Evolutionary conservation across 2,113 vertebrate species (phyloP).

Genomic region (Empidonax traillii): DNA sequence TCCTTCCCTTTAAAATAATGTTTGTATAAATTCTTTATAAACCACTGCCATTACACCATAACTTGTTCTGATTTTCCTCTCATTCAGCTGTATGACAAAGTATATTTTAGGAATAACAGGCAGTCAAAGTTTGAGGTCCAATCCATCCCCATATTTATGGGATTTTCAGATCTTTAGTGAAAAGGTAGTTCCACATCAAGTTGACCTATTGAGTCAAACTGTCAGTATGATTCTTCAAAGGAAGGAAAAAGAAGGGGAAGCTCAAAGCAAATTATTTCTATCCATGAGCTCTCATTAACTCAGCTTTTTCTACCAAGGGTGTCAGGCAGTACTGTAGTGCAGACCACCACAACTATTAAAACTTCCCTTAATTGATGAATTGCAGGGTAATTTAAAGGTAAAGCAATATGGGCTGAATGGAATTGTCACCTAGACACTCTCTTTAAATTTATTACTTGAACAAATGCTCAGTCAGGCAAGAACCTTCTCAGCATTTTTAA

Average conservation of each 20-base stretch:
- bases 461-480: neutral
- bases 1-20: neutral
- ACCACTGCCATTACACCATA: neutral
- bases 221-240: constrained; percentile 22
- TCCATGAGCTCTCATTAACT: constrained; percentile 5
- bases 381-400: constrained; percentile 24
- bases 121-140: neutral
- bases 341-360: neutral
- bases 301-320: neutral
- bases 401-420: neutral
- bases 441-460: neutral
- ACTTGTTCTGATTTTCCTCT: neutral
- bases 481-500: neutral
- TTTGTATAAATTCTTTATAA: neutral
- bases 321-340: neutral
- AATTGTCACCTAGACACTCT: neutral
- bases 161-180: neutral
- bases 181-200: neutral
- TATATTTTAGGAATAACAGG: neutral
- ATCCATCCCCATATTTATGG: neutral
- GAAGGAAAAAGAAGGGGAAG: neutral
- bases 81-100: neutral
- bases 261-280: constrained; percentile 26
- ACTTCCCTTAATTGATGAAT: neutral
- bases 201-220: constrained; percentile 19